Evolutionary conservation across 2,888 invertebrate species (phyloP), one percentile per base, ranked within the genome.

Genomic region (Nemotelus pantherinus): DNA sequence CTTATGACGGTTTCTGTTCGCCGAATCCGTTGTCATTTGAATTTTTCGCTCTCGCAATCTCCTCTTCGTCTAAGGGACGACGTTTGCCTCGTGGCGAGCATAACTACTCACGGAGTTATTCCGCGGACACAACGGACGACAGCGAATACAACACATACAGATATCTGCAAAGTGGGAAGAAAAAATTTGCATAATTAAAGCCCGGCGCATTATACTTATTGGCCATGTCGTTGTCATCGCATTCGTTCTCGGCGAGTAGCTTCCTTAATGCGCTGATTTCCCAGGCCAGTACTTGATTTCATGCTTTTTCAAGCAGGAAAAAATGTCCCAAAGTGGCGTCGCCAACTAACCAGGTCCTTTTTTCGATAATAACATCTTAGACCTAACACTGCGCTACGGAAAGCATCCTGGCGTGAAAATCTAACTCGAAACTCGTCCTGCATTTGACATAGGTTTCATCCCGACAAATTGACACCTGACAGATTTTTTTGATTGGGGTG

Each of bases 151-250:
- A 72, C 72, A 67, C 50, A 67, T 48, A 67, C 43, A n/a, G 41
- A 43, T 4, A 44, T 3, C 9, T 10, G 39, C 5, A 63, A 63
- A 63, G 63, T 43, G 43, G 53, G 55, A 70, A 55, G 45, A 44
- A 74, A 65, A 78, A 78, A 78, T 78, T 78, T 78, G 71, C 78
- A 78, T 78, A 78, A 78, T 78, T 78, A 78, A 78, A 71, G 76
- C 58, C 63, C 67, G 71, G 76, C 76, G 71, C 76, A 76, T 78
- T 78, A 78, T 78, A 58, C 78, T 78, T 76, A 78, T 78, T 78
- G 78, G 76, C 71, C 71, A 55, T 57, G 64, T 76, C 74, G 53
- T 71, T 63, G 60, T 41, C 48, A 55, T 70, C 70, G 70, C 25
- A 70, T 70, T 55, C 70, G 70, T 70, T 70, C 55, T 70, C 55